Conservation (phyloP, 2,113 vertebrate species). For the Dipodomys merriami region DNA sequence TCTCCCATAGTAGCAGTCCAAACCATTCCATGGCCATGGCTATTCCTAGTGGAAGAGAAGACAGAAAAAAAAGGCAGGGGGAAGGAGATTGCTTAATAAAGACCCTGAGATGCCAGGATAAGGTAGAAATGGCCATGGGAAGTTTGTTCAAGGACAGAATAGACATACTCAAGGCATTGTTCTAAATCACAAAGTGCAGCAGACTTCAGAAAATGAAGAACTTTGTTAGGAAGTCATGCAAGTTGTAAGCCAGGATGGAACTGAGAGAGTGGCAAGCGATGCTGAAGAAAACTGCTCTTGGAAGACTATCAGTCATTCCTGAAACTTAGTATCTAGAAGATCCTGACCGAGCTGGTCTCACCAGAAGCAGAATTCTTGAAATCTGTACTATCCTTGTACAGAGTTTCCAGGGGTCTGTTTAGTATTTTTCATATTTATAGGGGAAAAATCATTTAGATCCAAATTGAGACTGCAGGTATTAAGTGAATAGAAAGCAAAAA, state of each 20-base stretch:
- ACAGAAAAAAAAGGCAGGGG: background rate
- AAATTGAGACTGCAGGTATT: background rate
- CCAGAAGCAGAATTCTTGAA: background rate
- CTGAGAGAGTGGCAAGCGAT: background rate
- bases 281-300: background rate
- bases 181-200: background rate
- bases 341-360: too few relatives aligned
- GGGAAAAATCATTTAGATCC: background rate
- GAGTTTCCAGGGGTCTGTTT: background rate
- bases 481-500: background rate
- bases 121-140: slow-evolving; percentile 13
- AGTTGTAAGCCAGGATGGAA: background rate
- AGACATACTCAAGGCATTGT: background rate
- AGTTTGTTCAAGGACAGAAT: slow-evolving; percentile 22
- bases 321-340: background rate
- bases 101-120: background rate
- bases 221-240: background rate
- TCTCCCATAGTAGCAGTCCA: background rate
- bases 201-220: background rate
- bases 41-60: background rate
- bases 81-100: slow-evolving; percentile 5
- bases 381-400: background rate
- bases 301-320: background rate
- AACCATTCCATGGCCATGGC: background rate
- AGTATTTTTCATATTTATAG: background rate